Base-by-base conservation (phyloP, 64 coral and sea anemone genomes). In the Stichodactyla mertensii region DNA sequence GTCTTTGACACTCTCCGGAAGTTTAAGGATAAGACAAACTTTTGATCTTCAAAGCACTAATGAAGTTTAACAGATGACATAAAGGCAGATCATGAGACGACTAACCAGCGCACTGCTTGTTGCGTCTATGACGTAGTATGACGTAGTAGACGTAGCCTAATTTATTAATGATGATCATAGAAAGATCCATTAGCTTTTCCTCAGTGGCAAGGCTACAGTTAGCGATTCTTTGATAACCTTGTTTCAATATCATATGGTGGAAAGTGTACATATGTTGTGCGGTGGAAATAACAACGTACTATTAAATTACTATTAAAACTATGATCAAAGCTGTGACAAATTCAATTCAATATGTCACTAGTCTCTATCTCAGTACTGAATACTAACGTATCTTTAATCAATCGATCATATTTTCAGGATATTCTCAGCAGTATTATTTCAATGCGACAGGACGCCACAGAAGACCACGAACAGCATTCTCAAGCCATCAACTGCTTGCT, bases 391-490 rank as follows among this genome's bases (percentile, higher is more conserved):
- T 66, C 20, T 66, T 6, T n/a, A 66, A 66, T 66, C 9, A 66
- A 7, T 62, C 2, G 19, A 45, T 45, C 9, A 6, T 74, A 31
- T 31, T 74, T 74, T 74, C 54, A 91, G 90, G 86, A 4, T 87
- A 28, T 77, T 71, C 90, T 70, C 94, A 96, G n/a, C 88, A 45
- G 36, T 45, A 93, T 52, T 91, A 86, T 77, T 71, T 90, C 7
- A 81, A 93, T 53, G 79, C 86, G 77, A 61, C 91, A n/a, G 94
- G 94, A 61, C 91, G 91, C 53, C 94, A 96, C 56, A 85, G 94
- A 69, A 83, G 94, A 67, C 94, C 94, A 55, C 94, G 94, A 22
- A 96, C 94, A 14, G 94, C 94, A 1, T 96, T 96, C 85, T 93
- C 94, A 16, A 96, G 94, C 67, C 94, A 96, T 52, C 94, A 96